phyloP scores from a whole-genome alignment of 2,888 invertebrate genomes.

The Acrocyrtus sp. region DNA sequence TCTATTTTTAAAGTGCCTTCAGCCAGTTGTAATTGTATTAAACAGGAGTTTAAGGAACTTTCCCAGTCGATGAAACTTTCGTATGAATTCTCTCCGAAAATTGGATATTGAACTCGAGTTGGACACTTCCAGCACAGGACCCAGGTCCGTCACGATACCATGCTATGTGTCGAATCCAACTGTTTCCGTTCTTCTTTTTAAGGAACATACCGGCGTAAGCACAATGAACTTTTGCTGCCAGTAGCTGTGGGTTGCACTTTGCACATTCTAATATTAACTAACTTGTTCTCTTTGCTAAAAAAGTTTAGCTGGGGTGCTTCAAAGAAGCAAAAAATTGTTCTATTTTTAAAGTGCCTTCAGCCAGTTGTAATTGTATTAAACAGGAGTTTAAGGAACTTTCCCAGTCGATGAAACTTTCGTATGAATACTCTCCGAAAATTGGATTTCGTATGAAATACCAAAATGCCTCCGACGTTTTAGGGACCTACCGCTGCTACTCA shows the following conservation, averaged over 20 bases:
- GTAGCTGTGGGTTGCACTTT: not conserved
- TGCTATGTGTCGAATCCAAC: slow-evolving; percentile 44
- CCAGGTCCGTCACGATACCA: slow-evolving; percentile 28
- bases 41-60: slow-evolving; percentile 14
- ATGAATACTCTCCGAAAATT: slow-evolving; percentile 40
- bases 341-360: too few species aligned
- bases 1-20: too few species aligned
- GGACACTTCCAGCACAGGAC: slow-evolving; percentile 11
- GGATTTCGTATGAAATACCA: slow-evolving; percentile 35
- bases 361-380: too few species aligned
- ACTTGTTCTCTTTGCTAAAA: not conserved
- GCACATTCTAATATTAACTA: not conserved
- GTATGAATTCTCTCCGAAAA: slow-evolving; percentile 39
- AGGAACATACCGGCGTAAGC: slow-evolving; percentile 35
- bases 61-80: slow-evolving; percentile 7
- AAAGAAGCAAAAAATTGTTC: too few species aligned
- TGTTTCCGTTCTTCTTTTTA: slow-evolving; percentile 13
- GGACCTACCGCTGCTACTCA: slow-evolving; percentile 40
- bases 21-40: too few species aligned
- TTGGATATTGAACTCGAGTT: slow-evolving; percentile 40
- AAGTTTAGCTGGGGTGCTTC: too few species aligned
- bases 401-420: not conserved
- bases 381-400: slow-evolving; percentile 15
- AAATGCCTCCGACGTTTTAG: slow-evolving; percentile 18
- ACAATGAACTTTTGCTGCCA: not conserved